Percentiles rank a stretch among this genome's conserved stretches.
Conservation (phyloP, 2,888 invertebrate genomes). For the Drosophila glabriapex region DNA sequence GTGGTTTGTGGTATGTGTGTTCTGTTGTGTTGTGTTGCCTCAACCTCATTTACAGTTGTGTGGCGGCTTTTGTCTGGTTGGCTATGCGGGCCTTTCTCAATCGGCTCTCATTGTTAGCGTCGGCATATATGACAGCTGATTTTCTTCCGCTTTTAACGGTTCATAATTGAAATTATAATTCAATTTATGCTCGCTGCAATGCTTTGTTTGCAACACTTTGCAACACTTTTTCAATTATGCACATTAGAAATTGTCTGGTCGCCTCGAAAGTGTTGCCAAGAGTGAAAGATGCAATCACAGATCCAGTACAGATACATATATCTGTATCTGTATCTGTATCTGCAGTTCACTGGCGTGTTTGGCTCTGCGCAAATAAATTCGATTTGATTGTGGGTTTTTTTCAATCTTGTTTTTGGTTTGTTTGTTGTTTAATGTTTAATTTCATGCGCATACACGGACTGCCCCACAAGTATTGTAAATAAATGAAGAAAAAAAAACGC, state of each 20-base stretch:
- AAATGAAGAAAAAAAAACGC: constrained; percentile 38
- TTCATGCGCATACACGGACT: constrained; percentile 50
- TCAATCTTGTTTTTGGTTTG: constrained; percentile 19
- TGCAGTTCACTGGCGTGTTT: constrained; percentile 58
- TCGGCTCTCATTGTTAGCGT: constrained; percentile 62
- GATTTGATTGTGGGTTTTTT: constrained; percentile 58
- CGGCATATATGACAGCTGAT: constrained; percentile 38
- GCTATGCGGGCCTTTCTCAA: constrained; percentile 55
- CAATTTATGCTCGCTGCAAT: constrained; percentile 60
- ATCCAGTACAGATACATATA: constrained; percentile 40
- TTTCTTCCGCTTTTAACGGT: constrained; percentile 80
- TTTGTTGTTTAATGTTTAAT: constrained; percentile 50
- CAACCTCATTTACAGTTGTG: constrained; percentile 79
- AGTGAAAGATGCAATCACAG: constrained; percentile 71
- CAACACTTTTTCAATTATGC: constrained; percentile 75
- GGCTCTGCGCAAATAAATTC: constrained; percentile 67
- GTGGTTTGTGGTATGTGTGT: constrained; percentile 28
- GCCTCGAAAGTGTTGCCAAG: constrained; percentile 60
- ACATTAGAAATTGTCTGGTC: constrained; percentile 66
- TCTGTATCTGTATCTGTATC: constrained; percentile 12
- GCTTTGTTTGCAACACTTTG: constrained; percentile 68
- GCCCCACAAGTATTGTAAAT: constrained; percentile 42
- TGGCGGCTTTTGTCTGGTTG: constrained; percentile 28
- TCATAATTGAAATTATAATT: constrained; percentile 81
- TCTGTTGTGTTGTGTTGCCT: constrained; percentile 9